Percentiles rank a stretch among this genome's conserved stretches.
phyloP scores from a whole-genome alignment of 2,797 vertebrate species.

The Tangara arthus region DNA sequence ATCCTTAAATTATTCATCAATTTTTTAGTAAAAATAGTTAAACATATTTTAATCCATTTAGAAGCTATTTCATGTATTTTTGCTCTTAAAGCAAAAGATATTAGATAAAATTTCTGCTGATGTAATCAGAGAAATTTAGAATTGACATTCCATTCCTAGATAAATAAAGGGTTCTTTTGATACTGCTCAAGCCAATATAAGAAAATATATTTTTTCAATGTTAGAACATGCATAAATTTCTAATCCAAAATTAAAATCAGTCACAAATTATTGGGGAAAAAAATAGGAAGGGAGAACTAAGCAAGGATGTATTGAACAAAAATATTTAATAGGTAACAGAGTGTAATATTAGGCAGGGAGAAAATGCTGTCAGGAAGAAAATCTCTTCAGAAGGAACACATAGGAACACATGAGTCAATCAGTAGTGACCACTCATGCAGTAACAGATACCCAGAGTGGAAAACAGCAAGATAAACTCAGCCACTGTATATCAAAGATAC shows the following conservation, averaged over 20 bases:
- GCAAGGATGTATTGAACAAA: not conserved
- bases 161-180: not conserved
- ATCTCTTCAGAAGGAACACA: not conserved
- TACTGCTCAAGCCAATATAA: not conserved
- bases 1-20: slow-evolving; percentile 28
- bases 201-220: not conserved
- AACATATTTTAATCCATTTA: not conserved
- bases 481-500: not conserved
- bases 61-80: not conserved
- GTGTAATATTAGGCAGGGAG: not conserved
- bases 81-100: not conserved
- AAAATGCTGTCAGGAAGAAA: not conserved
- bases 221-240: not conserved
- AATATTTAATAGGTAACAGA: not conserved
- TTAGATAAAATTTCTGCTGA: not conserved
- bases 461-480: not conserved
- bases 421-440: not conserved
- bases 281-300: not conserved
- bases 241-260: not conserved
- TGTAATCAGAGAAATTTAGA: not conserved
- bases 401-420: too few relatives aligned
- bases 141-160: not conserved
- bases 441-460: not conserved
- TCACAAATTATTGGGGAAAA: not conserved
- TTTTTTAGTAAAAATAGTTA: not conserved